Evolutionary conservation across 2,888 invertebrate species (phyloP).

Genomic region (Arenicola marina): DNA sequence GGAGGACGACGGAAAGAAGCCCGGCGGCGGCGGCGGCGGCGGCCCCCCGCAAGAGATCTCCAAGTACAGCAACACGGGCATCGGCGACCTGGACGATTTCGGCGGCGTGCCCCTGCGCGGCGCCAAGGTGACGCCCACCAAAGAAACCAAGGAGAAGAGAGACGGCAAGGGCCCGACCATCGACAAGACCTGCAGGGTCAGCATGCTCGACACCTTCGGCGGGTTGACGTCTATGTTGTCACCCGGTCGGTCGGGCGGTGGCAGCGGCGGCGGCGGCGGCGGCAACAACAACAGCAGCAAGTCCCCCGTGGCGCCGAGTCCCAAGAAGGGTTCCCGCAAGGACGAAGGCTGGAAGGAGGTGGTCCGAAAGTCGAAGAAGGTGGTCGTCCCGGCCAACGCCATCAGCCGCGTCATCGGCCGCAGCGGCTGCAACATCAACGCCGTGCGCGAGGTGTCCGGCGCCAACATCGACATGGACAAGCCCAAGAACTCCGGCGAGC

Average conservation of each 20-base stretch:
- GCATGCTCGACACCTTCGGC: too few relatives aligned
- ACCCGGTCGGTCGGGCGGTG: too few relatives aligned
- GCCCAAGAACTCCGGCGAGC: slow-evolving; percentile 67
- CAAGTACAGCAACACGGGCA: slow-evolving; percentile 40
- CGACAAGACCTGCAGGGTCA: too few relatives aligned
- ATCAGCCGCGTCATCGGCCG: slow-evolving; percentile 97
- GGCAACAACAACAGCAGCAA: slow-evolving; percentile 4
- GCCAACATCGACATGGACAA: slow-evolving; percentile 99
- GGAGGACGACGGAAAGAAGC: not conserved
- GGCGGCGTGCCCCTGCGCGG: slow-evolving; percentile 40
- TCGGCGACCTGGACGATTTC: slow-evolving; percentile 60
- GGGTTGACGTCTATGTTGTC: too few relatives aligned
- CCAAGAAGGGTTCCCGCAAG: slow-evolving; percentile 61
- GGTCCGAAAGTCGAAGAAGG: slow-evolving; percentile 79
- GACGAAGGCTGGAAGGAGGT: slow-evolving; percentile 98
- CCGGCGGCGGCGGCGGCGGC: not conserved
- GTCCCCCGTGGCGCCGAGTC: slow-evolving; percentile 38
- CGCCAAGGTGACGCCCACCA: slow-evolving; percentile 11
- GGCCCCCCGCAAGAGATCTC: too few relatives aligned
- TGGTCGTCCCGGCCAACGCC: slow-evolving; percentile 90
- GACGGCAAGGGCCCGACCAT: not conserved
- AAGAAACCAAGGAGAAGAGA: slow-evolving; percentile 1
- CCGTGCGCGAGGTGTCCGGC: slow-evolving; percentile 93
- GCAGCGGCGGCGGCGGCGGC: too few relatives aligned
- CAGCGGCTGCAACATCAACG: slow-evolving; percentile 97